phyloP scores from a whole-genome alignment of 2,797 vertebrate species.

The Pangasius larnaudii region DNA sequence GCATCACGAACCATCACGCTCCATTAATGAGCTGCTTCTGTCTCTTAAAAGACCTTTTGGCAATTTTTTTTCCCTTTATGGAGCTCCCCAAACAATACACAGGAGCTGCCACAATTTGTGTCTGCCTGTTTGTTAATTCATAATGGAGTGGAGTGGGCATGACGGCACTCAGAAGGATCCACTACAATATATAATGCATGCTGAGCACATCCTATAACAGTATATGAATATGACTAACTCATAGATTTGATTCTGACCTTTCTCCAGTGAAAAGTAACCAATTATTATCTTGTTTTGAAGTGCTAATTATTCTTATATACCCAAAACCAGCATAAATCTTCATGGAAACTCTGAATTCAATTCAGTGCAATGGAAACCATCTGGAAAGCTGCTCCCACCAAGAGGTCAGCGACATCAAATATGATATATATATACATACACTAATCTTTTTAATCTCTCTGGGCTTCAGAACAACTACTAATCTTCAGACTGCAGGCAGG shows the following conservation, averaged over 20 bases:
- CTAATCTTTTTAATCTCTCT: too few species aligned
- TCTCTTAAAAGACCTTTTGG: background rate
- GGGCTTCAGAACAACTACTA: too few species aligned
- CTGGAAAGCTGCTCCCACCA: background rate
- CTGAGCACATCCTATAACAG: background rate
- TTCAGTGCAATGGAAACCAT: background rate
- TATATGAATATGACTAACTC: background rate
- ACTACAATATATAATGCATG: too few species aligned
- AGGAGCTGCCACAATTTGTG: background rate
- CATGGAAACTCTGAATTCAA: background rate
- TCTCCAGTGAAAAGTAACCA: too few species aligned
- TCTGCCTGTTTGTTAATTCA: background rate
- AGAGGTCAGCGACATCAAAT: background rate
- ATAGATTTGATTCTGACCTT: background rate
- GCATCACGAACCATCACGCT: background rate
- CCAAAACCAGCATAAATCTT: background rate
- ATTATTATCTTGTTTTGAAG: background rate
- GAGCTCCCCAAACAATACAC: background rate
- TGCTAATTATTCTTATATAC: background rate
- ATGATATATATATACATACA: too few species aligned
- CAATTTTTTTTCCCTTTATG: background rate
- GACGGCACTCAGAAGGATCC: background rate
- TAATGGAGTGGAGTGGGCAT: background rate
- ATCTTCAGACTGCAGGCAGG: too few species aligned
- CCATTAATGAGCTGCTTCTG: constrained; percentile 11